Percentiles rank a stretch among this genome's conserved stretches.
phyloP scores from a whole-genome alignment of 2,797 vertebrate genomes.

The Propithecus deckenii region DNA sequence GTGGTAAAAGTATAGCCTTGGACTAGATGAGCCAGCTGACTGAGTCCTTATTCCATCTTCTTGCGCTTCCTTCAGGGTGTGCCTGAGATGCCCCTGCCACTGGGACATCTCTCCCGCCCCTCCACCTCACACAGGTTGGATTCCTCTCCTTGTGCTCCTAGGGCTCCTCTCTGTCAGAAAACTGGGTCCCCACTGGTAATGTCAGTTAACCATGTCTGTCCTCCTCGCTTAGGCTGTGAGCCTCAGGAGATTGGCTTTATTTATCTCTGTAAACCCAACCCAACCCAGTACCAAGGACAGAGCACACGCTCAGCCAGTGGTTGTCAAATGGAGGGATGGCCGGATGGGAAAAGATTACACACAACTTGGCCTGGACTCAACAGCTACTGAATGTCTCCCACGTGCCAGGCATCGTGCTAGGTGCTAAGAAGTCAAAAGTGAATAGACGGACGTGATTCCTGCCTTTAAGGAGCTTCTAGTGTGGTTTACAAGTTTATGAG shows the following conservation, averaged over 20 bases:
- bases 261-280: background rate
- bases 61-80: background rate
- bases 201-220: background rate
- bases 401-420: background rate
- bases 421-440: background rate
- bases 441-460: background rate
- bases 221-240: background rate
- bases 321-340: background rate
- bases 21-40: background rate
- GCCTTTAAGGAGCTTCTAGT: background rate
- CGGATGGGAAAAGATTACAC: background rate
- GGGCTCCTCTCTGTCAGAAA: background rate
- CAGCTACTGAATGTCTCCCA: background rate
- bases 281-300: background rate
- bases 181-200: too few species aligned
- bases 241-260: background rate
- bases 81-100: background rate
- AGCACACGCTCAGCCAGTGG: background rate
- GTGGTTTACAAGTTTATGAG: background rate
- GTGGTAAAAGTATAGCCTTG: background rate
- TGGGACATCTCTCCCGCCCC: background rate
- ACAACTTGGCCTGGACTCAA: background rate
- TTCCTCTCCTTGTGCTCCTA: background rate
- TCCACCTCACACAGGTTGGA: background rate
- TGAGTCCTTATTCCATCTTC: background rate